Percentiles rank a stretch among this genome's conserved stretches.
phyloP scores from a whole-genome alignment of 2,113 vertebrate species.

The Herpetotheres cachinnans region DNA sequence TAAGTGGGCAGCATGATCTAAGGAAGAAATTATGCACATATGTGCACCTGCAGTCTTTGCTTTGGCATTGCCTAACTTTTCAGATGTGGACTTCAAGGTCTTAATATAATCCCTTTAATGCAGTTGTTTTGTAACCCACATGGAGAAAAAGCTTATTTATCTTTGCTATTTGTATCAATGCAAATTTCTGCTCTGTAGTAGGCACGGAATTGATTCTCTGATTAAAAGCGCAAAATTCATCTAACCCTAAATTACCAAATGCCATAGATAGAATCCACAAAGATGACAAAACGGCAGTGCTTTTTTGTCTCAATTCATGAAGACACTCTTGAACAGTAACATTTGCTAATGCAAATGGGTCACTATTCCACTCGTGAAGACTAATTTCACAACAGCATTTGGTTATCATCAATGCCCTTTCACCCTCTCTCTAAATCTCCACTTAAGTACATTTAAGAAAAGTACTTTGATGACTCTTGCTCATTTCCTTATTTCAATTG shows the following conservation, averaged over 20 bases:
- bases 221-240: not conserved
- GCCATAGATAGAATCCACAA: not conserved
- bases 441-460: not conserved
- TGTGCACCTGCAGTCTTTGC: not conserved
- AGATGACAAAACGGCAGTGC: not conserved
- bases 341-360: not conserved
- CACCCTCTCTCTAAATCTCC: not conserved
- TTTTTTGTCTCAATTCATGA: not conserved
- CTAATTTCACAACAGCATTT: not conserved
- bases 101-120: not conserved
- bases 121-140: not conserved
- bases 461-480: not conserved
- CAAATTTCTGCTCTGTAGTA: not conserved
- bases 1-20: not conserved
- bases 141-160: not conserved
- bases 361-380: not conserved
- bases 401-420: not conserved
- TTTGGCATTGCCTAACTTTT: not conserved
- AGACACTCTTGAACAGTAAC: not conserved
- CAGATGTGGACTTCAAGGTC: not conserved
- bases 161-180: not conserved
- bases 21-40: not conserved
- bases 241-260: not conserved
- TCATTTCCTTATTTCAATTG: not conserved
- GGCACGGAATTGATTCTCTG: not conserved